These are phyloP conservation scores for Micromussa lordhowensis DNA, from an alignment of 92 coral and sea anemone genomes.

Conservation along the genomic window DNA sequence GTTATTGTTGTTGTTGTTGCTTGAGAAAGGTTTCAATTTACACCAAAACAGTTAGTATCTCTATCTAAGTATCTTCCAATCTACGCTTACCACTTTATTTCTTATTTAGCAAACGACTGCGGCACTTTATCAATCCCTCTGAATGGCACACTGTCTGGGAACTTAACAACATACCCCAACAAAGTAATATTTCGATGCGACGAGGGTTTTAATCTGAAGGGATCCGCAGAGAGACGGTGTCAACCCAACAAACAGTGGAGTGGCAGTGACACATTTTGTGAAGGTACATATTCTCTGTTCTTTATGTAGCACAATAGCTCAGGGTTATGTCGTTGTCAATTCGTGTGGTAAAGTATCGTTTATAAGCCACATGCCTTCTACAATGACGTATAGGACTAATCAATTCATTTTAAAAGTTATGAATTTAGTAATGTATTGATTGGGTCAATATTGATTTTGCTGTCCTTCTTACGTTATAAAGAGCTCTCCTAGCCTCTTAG, in stretches of 20 bases:
- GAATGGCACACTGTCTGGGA: constrained; percentile 63
- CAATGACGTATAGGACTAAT: neutral
- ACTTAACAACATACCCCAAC: constrained; percentile 64
- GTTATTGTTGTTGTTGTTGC: too few relatives aligned
- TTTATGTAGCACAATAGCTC: neutral
- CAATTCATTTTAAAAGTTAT: neutral
- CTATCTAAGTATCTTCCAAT: too few relatives aligned
- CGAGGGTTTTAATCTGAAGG: constrained; percentile 61
- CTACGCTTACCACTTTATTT: neutral
- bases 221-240: constrained; percentile 58
- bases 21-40: too few relatives aligned
- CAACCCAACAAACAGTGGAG: constrained; percentile 61
- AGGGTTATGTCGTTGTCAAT: neutral
- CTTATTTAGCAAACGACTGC: constrained; percentile 63
- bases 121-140: constrained; percentile 56
- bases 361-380: neutral
- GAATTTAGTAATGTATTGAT: too few relatives aligned
- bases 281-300: constrained; percentile 34
- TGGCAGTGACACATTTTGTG: constrained; percentile 58
- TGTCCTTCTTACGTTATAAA: too few relatives aligned
- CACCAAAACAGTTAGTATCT: too few relatives aligned
- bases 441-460: neutral
- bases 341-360: neutral
- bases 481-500: too few relatives aligned
- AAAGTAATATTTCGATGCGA: constrained; percentile 55